phyloP scores from a whole-genome alignment of 2,797 vertebrate species.

The Malurus leucopterus region DNA sequence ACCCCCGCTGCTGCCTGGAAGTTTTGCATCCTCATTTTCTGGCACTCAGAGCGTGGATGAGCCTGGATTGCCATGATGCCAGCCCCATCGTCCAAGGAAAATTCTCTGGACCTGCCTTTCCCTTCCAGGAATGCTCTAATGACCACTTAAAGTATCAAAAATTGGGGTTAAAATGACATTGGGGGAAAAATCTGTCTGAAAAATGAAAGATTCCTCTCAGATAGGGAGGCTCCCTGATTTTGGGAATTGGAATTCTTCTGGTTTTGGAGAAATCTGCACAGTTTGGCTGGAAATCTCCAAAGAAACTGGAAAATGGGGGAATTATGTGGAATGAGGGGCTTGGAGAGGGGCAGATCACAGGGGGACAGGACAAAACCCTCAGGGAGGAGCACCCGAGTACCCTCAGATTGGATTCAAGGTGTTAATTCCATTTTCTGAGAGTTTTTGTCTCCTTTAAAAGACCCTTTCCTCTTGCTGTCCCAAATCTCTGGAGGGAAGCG shows the following conservation, averaged over 20 bases:
- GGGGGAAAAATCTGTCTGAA: neutral
- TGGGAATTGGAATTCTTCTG: neutral
- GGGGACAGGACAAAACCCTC: neutral
- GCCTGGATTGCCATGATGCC: neutral
- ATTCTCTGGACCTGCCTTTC: neutral
- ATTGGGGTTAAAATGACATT: neutral
- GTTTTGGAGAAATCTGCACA: neutral
- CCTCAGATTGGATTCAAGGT: neutral
- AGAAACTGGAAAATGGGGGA: neutral
- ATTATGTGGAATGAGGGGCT: fast-evolving
- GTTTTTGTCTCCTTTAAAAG: neutral
- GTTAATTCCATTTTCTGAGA: neutral
- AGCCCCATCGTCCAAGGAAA: neutral
- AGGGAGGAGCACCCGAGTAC: neutral
- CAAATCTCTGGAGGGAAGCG: neutral
- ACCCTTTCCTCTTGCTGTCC: neutral
- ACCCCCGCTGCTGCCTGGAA: neutral
- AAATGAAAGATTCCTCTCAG: fast-evolving
- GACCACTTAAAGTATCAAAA: neutral
- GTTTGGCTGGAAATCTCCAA: neutral
- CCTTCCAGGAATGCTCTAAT: neutral
- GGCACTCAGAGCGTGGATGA: neutral
- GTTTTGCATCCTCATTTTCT: neutral
- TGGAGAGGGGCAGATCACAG: neutral
- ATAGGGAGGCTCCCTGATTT: fast-evolving